Conservation (phyloP, 2,113 vertebrate genomes). For the Fregetta grallaria region DNA sequence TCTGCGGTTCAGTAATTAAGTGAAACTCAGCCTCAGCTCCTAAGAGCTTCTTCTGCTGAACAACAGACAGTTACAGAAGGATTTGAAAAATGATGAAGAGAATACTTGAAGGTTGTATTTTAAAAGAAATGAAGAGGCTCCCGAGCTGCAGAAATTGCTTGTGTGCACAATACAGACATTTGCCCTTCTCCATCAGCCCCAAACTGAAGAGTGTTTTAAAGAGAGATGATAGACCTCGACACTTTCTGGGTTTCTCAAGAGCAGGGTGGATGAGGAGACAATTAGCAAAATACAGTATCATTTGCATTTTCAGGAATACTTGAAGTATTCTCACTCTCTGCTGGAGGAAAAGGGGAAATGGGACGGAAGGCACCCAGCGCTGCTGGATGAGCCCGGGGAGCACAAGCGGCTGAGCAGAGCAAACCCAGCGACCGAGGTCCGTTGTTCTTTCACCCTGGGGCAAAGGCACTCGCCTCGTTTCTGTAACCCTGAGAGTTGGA, state of each 20-base stretch:
- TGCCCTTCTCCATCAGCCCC: neutral
- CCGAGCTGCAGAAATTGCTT: neutral
- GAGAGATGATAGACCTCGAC: neutral
- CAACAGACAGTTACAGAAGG: slow-evolving; percentile 15
- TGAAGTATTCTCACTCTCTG: neutral
- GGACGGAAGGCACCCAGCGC: neutral
- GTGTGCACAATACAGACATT: slow-evolving; percentile 27
- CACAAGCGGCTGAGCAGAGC: neutral
- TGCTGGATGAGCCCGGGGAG: neutral
- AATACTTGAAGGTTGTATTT: slow-evolving; percentile 16
- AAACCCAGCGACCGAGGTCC: rapidly evolving
- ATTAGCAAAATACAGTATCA: neutral
- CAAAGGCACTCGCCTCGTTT: rapidly evolving
- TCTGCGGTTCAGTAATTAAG: neutral
- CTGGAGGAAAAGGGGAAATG: neutral
- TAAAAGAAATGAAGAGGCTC: neutral
- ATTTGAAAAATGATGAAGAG: slow-evolving; percentile 30
- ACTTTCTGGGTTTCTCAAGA: neutral
- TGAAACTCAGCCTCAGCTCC: neutral
- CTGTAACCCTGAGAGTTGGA: neutral
- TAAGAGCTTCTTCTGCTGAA: slow-evolving; percentile 23
- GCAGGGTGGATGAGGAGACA: slow-evolving; percentile 3
- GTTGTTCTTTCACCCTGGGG: rapidly evolving
- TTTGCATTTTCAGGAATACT: slow-evolving; percentile 37
- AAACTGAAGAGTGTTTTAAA: neutral